Conservation (phyloP, 2,888 invertebrate species). For the Cybosia mesomella region DNA sequence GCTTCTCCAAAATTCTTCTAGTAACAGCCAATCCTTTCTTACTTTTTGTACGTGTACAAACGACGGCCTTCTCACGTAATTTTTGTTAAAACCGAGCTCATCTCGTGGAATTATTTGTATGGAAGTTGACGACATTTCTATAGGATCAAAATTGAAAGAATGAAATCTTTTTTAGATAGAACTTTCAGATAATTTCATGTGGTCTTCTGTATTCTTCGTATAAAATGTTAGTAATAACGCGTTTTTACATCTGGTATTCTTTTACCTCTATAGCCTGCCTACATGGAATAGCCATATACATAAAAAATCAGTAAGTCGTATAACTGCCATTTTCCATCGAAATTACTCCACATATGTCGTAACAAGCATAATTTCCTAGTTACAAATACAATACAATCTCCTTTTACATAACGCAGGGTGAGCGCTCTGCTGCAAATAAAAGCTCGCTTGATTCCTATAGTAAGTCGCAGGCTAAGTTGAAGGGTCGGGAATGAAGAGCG, state of each 20-base stretch:
- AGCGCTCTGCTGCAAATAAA: slow-evolving; percentile 31
- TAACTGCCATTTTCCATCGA: background rate
- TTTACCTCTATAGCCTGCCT: background rate
- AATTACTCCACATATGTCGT: background rate
- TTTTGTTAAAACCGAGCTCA: too few species aligned
- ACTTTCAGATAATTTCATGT: too few species aligned
- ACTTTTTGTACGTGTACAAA: too few species aligned
- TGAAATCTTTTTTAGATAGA: too few species aligned
- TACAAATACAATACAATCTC: background rate
- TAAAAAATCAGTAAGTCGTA: background rate
- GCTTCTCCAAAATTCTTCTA: too few species aligned
- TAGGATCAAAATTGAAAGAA: too few species aligned
- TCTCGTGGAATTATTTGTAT: too few species aligned
- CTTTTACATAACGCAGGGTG: slow-evolving; percentile 6
- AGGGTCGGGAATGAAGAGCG: slow-evolving; percentile 74
- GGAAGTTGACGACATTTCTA: too few species aligned
- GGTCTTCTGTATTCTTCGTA: too few species aligned
- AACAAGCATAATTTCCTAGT: slow-evolving; percentile 3
- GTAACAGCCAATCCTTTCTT: too few species aligned
- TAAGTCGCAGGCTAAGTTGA: slow-evolving; percentile 62
- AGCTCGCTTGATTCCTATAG: slow-evolving; percentile 38
- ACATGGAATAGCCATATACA: background rate
- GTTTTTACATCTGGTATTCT: background rate
- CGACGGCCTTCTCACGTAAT: too few species aligned
- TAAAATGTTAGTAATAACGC: background rate